These are phyloP conservation scores for Brachirus orientalis DNA, from an alignment of 2,113 vertebrate genomes.

Conservation along the genomic window DNA sequence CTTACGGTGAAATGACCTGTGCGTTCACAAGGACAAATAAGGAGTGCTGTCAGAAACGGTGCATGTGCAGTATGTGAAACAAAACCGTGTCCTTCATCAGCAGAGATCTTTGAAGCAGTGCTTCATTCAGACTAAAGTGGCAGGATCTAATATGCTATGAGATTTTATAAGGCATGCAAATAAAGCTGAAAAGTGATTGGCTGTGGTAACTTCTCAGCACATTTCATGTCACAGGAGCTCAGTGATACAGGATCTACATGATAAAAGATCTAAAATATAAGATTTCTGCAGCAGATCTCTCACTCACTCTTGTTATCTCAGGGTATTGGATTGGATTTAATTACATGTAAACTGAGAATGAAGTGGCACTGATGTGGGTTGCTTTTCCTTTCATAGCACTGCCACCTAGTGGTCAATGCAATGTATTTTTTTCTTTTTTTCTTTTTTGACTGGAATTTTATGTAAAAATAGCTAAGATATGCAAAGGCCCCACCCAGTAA, in stretches of 20 bases:
- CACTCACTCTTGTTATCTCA: too few species aligned
- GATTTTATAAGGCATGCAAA: neutral
- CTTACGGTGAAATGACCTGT: slow-evolving; percentile 24
- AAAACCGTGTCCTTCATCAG: slow-evolving; percentile 22
- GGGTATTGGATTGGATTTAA: neutral
- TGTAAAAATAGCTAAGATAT: too few species aligned
- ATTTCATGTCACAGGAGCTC: too few species aligned
- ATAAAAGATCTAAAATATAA: neutral
- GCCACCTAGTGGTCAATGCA: slow-evolving; percentile 50
- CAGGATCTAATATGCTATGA: neutral
- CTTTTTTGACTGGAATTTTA: too few species aligned
- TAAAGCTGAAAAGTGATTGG: too few species aligned
- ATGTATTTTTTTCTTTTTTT: neutral
- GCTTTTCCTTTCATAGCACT: slow-evolving; percentile 18
- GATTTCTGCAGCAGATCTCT: neutral
- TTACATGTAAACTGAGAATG: neutral
- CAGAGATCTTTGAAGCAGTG: slow-evolving; percentile 12
- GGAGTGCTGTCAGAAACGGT: slow-evolving; percentile 18
- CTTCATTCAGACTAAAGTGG: slow-evolving; percentile 29
- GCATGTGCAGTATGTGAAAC: slow-evolving; percentile 19
- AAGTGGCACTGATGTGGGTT: neutral
- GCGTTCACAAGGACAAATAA: slow-evolving; percentile 46
- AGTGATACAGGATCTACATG: neutral
- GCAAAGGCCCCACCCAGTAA: neutral
- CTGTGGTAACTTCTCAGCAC: neutral